Conservation (phyloP, 1,140 invertebrate genomes). For the Campodea augens region DNA sequence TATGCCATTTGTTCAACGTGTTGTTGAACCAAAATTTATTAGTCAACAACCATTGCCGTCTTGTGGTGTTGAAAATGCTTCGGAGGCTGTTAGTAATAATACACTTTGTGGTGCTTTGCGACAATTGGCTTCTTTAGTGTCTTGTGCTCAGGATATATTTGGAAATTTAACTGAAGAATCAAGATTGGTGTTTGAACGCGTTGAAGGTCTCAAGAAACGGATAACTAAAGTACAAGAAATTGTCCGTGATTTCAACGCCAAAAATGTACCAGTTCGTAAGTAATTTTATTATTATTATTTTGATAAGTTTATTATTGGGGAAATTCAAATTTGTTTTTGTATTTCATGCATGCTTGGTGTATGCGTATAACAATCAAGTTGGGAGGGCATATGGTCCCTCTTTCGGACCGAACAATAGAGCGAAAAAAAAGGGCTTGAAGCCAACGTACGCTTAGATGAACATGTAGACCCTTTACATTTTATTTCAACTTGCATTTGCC, state of each 20-base stretch:
- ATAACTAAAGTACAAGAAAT: conserved; percentile 37
- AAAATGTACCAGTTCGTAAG: conserved; percentile 67
- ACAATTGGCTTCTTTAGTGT: conserved; percentile 54
- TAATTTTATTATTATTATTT: conserved; percentile 19
- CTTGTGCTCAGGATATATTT: conserved; percentile 57
- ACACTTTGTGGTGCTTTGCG: conserved; percentile 51
- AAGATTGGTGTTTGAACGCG: conserved; percentile 39
- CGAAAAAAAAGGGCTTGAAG: too few relatives aligned
- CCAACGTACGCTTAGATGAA: too few relatives aligned
- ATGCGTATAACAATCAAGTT: too few relatives aligned
- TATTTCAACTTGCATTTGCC: too few relatives aligned
- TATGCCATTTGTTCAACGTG: conserved; percentile 53
- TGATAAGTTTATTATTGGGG: too few relatives aligned
- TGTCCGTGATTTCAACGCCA: conserved; percentile 44
- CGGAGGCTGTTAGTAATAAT: conserved; percentile 53
- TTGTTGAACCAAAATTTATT: conserved; percentile 43
- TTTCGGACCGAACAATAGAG: too few relatives aligned
- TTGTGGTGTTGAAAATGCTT: conserved; percentile 39
- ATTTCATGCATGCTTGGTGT: too few relatives aligned
- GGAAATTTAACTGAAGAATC: conserved; percentile 46
- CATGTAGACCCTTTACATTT: too few relatives aligned
- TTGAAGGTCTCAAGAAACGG: conserved; percentile 36
- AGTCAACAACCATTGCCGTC: conserved; percentile 36
- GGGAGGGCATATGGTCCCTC: too few relatives aligned
- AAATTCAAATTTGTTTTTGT: too few relatives aligned